phyloP scores from a whole-genome alignment of 2,113 vertebrate genomes.

The Ammodytes dubius region DNA sequence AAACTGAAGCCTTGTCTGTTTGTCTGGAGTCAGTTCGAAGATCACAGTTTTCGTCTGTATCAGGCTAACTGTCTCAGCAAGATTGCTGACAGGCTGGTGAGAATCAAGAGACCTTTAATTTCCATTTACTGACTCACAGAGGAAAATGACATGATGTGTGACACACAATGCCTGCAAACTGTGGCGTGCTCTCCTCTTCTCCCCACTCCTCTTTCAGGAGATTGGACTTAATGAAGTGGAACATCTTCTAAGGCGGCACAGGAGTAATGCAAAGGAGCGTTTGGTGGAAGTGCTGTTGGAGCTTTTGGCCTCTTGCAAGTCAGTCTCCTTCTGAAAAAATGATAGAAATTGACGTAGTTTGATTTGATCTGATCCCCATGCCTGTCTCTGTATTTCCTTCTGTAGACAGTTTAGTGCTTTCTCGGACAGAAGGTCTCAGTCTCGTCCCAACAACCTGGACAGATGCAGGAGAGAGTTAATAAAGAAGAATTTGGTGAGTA shows the following conservation, averaged over 20 bases:
- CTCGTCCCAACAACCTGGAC: constrained; percentile 90
- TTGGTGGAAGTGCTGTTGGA: constrained; percentile 89
- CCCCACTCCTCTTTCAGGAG: constrained; percentile 80
- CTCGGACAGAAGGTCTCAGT: constrained; percentile 85
- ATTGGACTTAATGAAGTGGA: constrained; percentile 89
- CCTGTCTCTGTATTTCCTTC: not conserved
- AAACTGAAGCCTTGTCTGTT: constrained; percentile 89
- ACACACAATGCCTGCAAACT: not conserved
- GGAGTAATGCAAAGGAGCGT: constrained; percentile 82
- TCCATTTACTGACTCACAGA: not conserved
- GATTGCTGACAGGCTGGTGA: constrained; percentile 92
- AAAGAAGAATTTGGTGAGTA: constrained; percentile 88
- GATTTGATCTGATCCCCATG: not conserved
- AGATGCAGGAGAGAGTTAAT: constrained; percentile 86
- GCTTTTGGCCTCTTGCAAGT: constrained; percentile 93
- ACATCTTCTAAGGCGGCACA: constrained; percentile 85
- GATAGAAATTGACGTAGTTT: not conserved
- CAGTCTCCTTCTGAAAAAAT: constrained; percentile 40
- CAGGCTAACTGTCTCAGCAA: constrained; percentile 91
- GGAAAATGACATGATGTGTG: not conserved
- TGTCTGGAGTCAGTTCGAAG: constrained; percentile 92
- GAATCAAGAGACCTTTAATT: not conserved
- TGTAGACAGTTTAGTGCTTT: constrained; percentile 88
- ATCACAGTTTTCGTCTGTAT: constrained; percentile 91
- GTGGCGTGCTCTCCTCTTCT: not conserved